phyloP scores from a whole-genome alignment of 2,797 vertebrate genomes.

The Champsocephalus esox region DNA sequence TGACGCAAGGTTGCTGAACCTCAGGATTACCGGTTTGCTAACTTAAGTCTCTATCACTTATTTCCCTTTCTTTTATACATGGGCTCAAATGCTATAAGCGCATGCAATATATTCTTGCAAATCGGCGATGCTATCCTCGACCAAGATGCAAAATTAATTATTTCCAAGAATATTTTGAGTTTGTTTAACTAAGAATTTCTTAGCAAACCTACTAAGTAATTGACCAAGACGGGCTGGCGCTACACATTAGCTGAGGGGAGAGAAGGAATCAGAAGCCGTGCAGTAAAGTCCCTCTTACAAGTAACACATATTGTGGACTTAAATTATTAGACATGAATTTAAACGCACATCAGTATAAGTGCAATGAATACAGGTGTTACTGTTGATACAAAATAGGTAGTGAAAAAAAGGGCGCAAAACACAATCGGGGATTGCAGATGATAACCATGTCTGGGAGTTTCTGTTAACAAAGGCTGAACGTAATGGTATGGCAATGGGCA shows the following conservation, averaged over 20 bases:
- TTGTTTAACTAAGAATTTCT: too few relatives aligned
- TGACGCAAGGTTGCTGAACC: conserved; percentile 48
- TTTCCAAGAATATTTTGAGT: too few relatives aligned
- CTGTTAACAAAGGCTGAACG: not conserved
- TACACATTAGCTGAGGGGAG: not conserved
- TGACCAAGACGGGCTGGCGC: too few relatives aligned
- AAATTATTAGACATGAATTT: not conserved
- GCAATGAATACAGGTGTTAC: not conserved
- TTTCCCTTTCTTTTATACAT: conserved; percentile 30
- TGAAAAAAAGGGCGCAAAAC: not conserved
- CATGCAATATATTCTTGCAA: conserved; percentile 5
- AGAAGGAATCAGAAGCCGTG: conserved; percentile 27
- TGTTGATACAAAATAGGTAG: not conserved
- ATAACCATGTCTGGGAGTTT: not conserved
- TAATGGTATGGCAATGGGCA: not conserved
- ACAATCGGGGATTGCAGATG: not conserved
- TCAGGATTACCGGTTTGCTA: conserved; percentile 52
- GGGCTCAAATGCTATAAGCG: conserved; percentile 38
- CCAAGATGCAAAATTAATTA: too few relatives aligned
- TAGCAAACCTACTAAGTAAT: too few relatives aligned
- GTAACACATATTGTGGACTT: not conserved
- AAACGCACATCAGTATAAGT: not conserved
- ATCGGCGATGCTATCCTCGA: too few relatives aligned
- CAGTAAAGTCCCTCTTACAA: not conserved
- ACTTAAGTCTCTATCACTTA: conserved; percentile 23